A percentile compares a stretch with the other conserved stretches of the same genome.
Evolutionary conservation across 2,888 invertebrate species (phyloP).

Genomic region (Eledona agricola): DNA sequence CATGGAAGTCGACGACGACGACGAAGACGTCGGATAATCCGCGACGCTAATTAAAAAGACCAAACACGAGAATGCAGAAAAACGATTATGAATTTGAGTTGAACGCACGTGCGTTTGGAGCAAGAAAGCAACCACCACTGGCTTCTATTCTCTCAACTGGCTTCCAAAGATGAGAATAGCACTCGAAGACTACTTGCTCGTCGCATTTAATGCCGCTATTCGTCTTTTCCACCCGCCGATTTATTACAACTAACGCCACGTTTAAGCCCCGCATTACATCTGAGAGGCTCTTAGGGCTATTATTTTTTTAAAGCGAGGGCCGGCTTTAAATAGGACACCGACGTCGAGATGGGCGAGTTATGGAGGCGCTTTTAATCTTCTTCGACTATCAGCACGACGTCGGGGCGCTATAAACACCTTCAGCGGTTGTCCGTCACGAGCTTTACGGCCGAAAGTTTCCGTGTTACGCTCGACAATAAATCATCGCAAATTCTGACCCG

Average conservation of each 20-base stretch:
- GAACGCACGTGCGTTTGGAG: conserved; percentile 40
- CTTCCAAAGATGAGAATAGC: conserved; percentile 46
- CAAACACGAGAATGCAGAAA: conserved; percentile 9
- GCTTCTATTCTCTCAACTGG: conserved; percentile 36
- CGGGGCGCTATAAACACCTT: conserved; percentile 6
- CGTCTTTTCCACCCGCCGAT: conserved; percentile 36
- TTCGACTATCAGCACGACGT: conserved; percentile 10
- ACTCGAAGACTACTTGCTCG: conserved; percentile 42
- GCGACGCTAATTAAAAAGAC: conserved; percentile 9
- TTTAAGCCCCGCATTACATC: conserved; percentile 35
- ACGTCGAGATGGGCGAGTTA: conserved; percentile 11
- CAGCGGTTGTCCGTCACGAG: too few relatives aligned
- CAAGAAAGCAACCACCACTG: conserved; percentile 42
- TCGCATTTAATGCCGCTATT: conserved; percentile 42
- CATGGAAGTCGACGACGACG: too few relatives aligned
- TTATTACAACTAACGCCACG: conserved; percentile 34
- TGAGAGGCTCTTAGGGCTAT: conserved; percentile 29
- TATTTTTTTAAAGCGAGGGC: conserved; percentile 27
- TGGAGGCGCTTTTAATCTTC: conserved; percentile 2
- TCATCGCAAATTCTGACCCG: too few relatives aligned
- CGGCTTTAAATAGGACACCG: conserved; percentile 4
- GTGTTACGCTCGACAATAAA: too few relatives aligned
- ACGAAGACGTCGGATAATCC: too few relatives aligned
- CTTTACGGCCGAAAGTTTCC: too few relatives aligned
- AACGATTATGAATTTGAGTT: conserved; percentile 35